Percentiles rank a stretch among this genome's conserved stretches.
Conservation (phyloP, 2,113 vertebrate species). For the Odocoileus virginianus region DNA sequence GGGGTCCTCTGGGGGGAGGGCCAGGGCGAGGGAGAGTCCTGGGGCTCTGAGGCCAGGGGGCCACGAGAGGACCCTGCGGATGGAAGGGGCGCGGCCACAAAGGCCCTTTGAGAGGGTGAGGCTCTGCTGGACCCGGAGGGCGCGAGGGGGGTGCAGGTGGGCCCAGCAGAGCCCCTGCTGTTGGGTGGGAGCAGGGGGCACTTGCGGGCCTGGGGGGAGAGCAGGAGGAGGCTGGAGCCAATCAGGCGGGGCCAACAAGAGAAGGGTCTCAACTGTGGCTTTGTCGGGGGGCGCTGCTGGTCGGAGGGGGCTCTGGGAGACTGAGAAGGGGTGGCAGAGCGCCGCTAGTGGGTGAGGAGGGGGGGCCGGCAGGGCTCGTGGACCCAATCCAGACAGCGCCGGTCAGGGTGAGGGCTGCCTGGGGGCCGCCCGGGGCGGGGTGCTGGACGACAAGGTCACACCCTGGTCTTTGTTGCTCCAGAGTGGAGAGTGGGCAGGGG, state of each 20-base stretch:
- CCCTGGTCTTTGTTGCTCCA: background rate
- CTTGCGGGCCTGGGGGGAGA: background rate
- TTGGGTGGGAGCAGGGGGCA: too few species aligned
- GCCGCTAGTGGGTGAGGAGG: fast-evolving
- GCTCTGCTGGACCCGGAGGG: background rate
- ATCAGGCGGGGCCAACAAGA: background rate
- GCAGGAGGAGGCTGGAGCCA: background rate
- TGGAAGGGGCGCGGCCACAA: fast-evolving
- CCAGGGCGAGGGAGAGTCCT: background rate
- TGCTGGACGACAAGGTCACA: background rate
- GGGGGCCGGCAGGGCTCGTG: background rate
- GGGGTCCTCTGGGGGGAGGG: too few species aligned
- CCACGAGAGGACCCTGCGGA: fast-evolving
- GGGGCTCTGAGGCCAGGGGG: fast-evolving
- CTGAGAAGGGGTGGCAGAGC: fast-evolving
- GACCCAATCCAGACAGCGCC: fast-evolving
- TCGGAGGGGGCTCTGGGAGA: background rate
- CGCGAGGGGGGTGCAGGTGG: fast-evolving
- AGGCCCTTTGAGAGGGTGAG: background rate
- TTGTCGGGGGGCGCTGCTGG: background rate
- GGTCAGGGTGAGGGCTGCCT: background rate
- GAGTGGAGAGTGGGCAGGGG: fast-evolving
- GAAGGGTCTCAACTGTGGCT: background rate
- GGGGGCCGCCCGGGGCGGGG: background rate
- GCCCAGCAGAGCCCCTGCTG: background rate